phyloP scores from a whole-genome alignment of 2,113 vertebrate species.

The Dipodomys ordii region DNA sequence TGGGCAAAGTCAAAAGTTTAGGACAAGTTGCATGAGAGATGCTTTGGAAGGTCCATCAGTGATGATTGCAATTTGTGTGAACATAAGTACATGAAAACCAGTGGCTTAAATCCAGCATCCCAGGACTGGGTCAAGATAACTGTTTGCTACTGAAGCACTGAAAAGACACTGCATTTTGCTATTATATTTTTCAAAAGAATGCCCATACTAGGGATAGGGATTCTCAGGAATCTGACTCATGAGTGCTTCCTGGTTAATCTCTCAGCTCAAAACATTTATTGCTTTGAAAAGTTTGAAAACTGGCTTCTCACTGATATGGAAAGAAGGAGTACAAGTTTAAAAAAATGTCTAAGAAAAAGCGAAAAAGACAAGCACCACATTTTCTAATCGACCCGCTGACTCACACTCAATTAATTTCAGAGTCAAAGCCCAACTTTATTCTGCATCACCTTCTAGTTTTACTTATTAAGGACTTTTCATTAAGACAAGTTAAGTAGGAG shows the following conservation, averaged over 20 bases:
- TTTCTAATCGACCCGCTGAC: slow-evolving; percentile 53
- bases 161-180: slow-evolving; percentile 27
- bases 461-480: slow-evolving; percentile 78
- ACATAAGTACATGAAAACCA: neutral
- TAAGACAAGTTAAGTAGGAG: slow-evolving; percentile 79
- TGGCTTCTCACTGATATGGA: slow-evolving; percentile 54
- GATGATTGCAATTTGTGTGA: neutral
- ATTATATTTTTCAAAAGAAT: neutral
- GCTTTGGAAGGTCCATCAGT: neutral
- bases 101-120: neutral
- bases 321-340: slow-evolving; percentile 53
- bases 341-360: slow-evolving; percentile 59
- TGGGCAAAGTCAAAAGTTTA: neutral
- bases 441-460: slow-evolving; percentile 70
- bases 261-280: slow-evolving; percentile 58
- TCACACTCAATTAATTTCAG: slow-evolving; percentile 69
- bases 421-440: slow-evolving; percentile 41
- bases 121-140: slow-evolving; percentile 27
- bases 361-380: slow-evolving; percentile 37
- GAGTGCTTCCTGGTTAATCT: neutral
- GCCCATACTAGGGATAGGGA: neutral
- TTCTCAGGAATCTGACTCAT: slow-evolving; percentile 58
- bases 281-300: slow-evolving; percentile 50
- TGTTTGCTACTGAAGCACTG: neutral
- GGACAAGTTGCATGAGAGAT: neutral